These are phyloP conservation scores for Lepidurus packardi DNA, from an alignment of 1,140 invertebrate species.

Conservation along the genomic window DNA sequence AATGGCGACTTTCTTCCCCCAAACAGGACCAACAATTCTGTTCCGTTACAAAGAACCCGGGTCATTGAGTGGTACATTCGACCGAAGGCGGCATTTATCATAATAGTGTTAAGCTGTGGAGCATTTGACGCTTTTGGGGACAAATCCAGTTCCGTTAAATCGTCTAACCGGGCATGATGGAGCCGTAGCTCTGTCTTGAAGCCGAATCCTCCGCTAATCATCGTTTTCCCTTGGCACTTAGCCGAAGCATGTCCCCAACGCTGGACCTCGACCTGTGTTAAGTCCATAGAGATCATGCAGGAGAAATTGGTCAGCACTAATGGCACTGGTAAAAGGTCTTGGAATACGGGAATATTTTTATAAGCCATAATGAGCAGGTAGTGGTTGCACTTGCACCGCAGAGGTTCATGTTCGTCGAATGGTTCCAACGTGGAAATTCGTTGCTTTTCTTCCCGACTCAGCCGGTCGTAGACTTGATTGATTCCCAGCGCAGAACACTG, in stretches of 20 bases:
- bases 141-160: neutral
- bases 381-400: constrained; percentile 51
- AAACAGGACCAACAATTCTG: neutral
- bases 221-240: neutral
- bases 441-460: constrained; percentile 43
- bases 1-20: neutral
- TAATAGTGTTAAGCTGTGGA: neutral
- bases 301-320: too few relatives aligned
- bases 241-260: neutral
- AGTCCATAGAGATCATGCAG: neutral
- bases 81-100: neutral
- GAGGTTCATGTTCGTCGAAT: constrained; percentile 55
- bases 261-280: neutral
- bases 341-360: constrained; percentile 36
- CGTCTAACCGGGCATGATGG: neutral
- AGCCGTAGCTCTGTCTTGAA: constrained; percentile 1
- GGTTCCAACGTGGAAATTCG: constrained; percentile 47
- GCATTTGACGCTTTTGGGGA: neutral
- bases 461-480: constrained; percentile 45
- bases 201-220: neutral
- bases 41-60: neutral
- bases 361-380: constrained; percentile 47
- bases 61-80: neutral
- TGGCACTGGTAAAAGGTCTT: neutral
- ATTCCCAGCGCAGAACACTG: constrained; percentile 43